Percentiles rank a stretch among this genome's conserved stretches.
Conservation (phyloP, 2,888 invertebrate species). For the Serrognathus titanus region DNA sequence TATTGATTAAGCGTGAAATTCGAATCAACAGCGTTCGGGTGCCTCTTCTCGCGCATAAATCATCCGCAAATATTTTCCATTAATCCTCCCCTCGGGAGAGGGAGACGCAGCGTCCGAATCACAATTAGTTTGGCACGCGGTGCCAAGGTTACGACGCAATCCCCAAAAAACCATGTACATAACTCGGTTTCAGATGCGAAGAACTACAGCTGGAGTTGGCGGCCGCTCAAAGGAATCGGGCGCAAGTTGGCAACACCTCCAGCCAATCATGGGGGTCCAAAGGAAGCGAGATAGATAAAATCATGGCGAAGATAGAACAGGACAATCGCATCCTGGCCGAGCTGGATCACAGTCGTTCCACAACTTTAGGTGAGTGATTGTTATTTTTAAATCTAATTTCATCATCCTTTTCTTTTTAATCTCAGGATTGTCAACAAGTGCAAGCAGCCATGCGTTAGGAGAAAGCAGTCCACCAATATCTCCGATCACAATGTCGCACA, state of each 20-base stretch:
- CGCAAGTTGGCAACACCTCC: constrained; percentile 36
- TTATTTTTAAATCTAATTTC: background rate
- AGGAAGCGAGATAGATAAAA: constrained; percentile 80
- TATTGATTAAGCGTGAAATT: no score
- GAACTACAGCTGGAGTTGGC: constrained; percentile 86
- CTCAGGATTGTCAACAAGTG: constrained; percentile 51
- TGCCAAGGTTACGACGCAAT: no score
- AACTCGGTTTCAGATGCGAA: constrained; percentile 59
- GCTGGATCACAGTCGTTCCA: constrained; percentile 77
- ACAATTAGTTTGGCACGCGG: no score
- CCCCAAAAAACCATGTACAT: background rate
- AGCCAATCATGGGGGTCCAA: constrained; percentile 47
- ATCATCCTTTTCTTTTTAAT: background rate
- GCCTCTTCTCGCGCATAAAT: no score
- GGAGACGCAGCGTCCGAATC: no score
- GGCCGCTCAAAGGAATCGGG: constrained; percentile 49
- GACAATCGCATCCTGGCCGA: constrained; percentile 86
- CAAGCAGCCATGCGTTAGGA: constrained; percentile 67
- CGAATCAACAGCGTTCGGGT: no score
- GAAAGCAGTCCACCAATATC: constrained; percentile 60
- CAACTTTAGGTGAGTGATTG: constrained; percentile 57
- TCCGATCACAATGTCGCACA: constrained; percentile 50
- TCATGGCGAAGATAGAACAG: constrained; percentile 94
- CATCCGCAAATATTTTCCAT: no score
- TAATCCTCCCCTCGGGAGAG: no score